These are phyloP conservation scores for Sinopyrophorus schimmeli DNA, from an alignment of 2,888 invertebrate genomes.

Conservation along the genomic window DNA sequence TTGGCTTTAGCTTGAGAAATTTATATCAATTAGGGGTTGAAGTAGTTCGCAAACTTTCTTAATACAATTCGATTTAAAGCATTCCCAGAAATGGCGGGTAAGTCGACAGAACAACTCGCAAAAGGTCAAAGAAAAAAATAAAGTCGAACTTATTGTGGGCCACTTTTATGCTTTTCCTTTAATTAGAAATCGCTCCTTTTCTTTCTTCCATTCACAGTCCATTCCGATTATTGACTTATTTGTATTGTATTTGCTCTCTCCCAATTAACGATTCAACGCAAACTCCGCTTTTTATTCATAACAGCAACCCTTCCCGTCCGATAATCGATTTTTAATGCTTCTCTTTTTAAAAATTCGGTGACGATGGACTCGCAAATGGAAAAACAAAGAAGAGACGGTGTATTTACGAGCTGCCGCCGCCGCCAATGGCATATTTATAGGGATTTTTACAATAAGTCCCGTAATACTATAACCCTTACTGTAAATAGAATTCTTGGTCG, in stretches of 20 bases:
- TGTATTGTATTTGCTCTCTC: not conserved
- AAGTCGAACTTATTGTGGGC: too few relatives aligned
- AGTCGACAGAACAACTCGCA: too few relatives aligned
- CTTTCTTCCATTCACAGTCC: conserved; percentile 3
- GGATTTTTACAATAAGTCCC: conserved; percentile 33
- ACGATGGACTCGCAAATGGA: too few relatives aligned
- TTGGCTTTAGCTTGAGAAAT: conserved; percentile 26
- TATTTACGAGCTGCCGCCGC: conserved; percentile 17
- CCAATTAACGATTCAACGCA: not conserved
- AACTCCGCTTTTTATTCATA: not conserved
- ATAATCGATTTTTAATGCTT: too few relatives aligned
- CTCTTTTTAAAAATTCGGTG: too few relatives aligned
- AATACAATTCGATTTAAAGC: conserved; percentile 30
- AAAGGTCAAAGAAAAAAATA: conserved; percentile 9
- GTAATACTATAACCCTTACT: conserved; percentile 31
- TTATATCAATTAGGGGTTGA: conserved; percentile 31
- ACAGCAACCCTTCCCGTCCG: too few relatives aligned
- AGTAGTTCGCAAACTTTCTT: conserved; percentile 28
- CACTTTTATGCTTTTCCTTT: too few relatives aligned
- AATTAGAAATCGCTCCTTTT: conserved; percentile 6
- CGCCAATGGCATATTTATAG: conserved; percentile 37
- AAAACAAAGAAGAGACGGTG: too few relatives aligned
- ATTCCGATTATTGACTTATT: conserved; percentile 3
- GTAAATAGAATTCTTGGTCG: conserved; percentile 38
- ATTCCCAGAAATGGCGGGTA: too few relatives aligned